Base-by-base conservation (phyloP, 2,113 vertebrate genomes). In the Oryzias celebensis region DNA sequence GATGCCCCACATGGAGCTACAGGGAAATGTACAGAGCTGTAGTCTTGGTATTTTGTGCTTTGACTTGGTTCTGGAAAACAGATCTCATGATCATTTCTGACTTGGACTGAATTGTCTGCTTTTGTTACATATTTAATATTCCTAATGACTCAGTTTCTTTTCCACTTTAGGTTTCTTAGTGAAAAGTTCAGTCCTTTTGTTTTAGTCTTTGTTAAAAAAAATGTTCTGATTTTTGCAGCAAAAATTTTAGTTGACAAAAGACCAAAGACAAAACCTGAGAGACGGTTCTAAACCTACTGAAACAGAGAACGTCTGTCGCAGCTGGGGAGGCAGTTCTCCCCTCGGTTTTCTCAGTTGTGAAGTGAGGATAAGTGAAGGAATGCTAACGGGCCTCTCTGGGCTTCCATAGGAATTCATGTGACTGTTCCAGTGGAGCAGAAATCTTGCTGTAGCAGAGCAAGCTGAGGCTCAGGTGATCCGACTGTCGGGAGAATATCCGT, bases 401-500 rank as follows among this genome's bases (percentile, higher is more conserved):
- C 65, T 49, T 68, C 73, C 65, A 59, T 75, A 66, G 60, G 10
- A 69, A 69, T 61, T 63, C 50, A 26, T 54, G 17, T 22, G 77
- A 66, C 55, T 57, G 58, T 57, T 67, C 26, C 83, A 68, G 67
- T n/a, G 16, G 54, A 73, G 77, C 73, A 66, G 61, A 73, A 77
- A 72, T 75, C 78, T 76, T 71, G 52, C 62, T 7, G 81, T 66
- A n/a, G 71, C 67, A 6, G 63, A 58, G 54, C 14, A 63, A 71
- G 55, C 26, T 0, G 67, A 58, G 80, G 81, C 83, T 84, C 87
- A 89, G 85, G 85, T 89, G 87, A 88, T 83, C 65, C 22, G 41
- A 58, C 68, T 22, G 79, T 73, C 77, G 41, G 73, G 80, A 81
- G 78, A 44, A 72, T 85, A 79, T n/a, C 52, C 7, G 47, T 18